Conservation (phyloP, 2,797 vertebrate genomes). For the Poecilia wingei region DNA sequence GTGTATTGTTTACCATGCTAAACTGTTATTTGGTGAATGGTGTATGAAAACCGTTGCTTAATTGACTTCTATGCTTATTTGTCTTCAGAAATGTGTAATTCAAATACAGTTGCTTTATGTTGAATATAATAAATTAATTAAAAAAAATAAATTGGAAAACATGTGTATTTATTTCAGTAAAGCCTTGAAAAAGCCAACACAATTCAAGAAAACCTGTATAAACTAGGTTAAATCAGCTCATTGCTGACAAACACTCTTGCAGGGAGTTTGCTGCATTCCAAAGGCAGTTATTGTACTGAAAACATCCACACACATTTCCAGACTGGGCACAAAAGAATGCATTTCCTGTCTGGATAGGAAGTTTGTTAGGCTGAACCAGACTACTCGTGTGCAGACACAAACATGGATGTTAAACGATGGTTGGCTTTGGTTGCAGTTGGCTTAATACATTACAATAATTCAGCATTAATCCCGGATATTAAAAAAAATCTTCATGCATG, state of each 20-base stretch:
- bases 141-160: not conserved
- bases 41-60: slow-evolving; percentile 55
- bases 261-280: slow-evolving; percentile 66
- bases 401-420: slow-evolving; percentile 14
- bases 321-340: slow-evolving; percentile 67
- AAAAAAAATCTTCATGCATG: not conserved
- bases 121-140: slow-evolving; percentile 78
- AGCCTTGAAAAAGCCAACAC: not conserved
- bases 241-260: not conserved
- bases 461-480: too few relatives aligned
- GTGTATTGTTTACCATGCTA: slow-evolving; percentile 70
- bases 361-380: slow-evolving; percentile 43
- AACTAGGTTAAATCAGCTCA: not conserved
- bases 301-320: slow-evolving; percentile 54
- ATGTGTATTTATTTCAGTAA: not conserved
- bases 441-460: not conserved
- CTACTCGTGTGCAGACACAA: slow-evolving; percentile 13
- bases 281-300: slow-evolving; percentile 66
- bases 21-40: slow-evolving; percentile 63
- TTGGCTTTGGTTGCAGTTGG: not conserved
- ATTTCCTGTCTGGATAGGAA: slow-evolving; percentile 81
- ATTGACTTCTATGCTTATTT: slow-evolving; percentile 57
- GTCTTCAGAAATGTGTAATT: slow-evolving; percentile 57
- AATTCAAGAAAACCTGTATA: not conserved
- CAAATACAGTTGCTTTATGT: slow-evolving; percentile 67